These are phyloP conservation scores for Proterorhinus semilunaris DNA, from an alignment of 2,113 vertebrate genomes.

Conservation along the genomic window DNA sequence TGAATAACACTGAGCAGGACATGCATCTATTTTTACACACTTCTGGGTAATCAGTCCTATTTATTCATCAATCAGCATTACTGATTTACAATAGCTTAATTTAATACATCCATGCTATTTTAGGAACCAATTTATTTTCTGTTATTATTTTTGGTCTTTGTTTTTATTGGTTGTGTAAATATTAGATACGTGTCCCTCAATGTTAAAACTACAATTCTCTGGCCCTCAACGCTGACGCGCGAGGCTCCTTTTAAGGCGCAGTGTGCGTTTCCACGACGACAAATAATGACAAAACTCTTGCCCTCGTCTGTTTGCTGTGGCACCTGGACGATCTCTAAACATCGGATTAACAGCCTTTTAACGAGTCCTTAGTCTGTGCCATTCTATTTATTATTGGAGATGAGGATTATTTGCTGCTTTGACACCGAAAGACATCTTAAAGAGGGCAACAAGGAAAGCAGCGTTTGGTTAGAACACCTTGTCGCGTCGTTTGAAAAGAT, in stretches of 20 bases:
- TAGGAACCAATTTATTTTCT: no score
- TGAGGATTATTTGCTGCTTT: not conserved
- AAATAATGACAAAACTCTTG: conserved; percentile 56
- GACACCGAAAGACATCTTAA: not conserved
- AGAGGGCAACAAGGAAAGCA: not conserved
- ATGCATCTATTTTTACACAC: no score
- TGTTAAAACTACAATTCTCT: no score
- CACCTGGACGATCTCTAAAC: conserved; percentile 9
- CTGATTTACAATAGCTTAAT: no score
- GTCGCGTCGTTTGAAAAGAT: conserved; percentile 8
- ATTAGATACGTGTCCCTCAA: no score
- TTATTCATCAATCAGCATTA: no score
- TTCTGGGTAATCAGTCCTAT: no score
- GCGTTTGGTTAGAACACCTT: not conserved
- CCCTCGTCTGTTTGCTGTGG: conserved; percentile 8
- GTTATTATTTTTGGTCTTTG: no score
- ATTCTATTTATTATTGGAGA: not conserved
- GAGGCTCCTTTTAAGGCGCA: conserved; percentile 72
- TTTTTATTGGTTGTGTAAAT: no score
- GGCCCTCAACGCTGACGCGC: no score
- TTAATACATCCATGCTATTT: no score
- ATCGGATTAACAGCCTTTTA: not conserved
- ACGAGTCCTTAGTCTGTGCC: accelerated
- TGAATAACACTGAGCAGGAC: no score
- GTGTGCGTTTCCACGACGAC: conserved; percentile 68